Conservation (phyloP, 1,140 invertebrate species). For the Homarus americanus region DNA sequence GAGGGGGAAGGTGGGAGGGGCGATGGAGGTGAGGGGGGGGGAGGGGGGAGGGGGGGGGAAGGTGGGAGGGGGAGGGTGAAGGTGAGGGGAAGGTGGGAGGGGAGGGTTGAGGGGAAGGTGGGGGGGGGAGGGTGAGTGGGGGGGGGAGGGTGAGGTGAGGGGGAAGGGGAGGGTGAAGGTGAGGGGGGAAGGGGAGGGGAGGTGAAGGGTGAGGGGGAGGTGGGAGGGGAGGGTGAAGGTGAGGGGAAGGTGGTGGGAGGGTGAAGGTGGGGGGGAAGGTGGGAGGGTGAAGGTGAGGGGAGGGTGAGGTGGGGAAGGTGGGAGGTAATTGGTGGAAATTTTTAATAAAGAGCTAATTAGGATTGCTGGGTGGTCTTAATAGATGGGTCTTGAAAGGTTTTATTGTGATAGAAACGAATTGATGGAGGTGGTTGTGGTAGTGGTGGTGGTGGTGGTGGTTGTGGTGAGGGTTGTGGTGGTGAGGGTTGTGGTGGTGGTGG, state of each 20-base stretch:
- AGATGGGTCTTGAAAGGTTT: too few species aligned
- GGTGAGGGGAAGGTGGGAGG: conserved; percentile 1
- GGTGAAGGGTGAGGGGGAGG: neutral
- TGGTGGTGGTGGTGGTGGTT: too few species aligned
- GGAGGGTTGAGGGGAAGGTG: neutral
- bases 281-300: neutral
- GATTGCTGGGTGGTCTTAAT: too few species aligned
- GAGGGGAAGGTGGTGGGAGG: neutral
- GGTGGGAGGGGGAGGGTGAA: neutral
- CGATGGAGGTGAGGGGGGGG: neutral
- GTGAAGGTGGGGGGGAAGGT: neutral
- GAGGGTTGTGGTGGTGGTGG: too few species aligned
- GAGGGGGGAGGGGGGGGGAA: neutral
- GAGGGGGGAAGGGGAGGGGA: too few species aligned
- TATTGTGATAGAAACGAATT: neutral
- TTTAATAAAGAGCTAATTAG: too few species aligned
- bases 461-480: too few species aligned
- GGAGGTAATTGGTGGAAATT: neutral
- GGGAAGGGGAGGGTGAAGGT: neutral
- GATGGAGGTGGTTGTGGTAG: too few species aligned
- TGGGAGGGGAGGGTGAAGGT: neutral
- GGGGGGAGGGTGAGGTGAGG: neutral
- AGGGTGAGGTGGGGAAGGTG: neutral
- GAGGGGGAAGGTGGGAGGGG: neutral
- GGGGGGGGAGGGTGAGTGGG: neutral